Evolutionary conservation across 2,888 invertebrate species (phyloP).

Genomic region (Dasypolia templi): DNA sequence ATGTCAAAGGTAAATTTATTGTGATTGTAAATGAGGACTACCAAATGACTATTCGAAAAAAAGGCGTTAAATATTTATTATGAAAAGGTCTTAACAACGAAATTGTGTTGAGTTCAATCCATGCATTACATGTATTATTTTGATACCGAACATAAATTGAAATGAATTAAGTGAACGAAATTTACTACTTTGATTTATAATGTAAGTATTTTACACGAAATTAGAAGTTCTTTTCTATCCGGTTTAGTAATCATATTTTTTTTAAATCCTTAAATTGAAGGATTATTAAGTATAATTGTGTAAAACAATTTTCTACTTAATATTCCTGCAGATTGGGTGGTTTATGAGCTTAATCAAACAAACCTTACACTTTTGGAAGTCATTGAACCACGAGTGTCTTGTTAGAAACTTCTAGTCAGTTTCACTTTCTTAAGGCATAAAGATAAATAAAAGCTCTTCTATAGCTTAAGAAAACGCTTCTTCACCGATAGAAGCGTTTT

Average conservation of each 20-base stretch:
- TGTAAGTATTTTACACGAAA: neutral
- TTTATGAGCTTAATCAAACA: neutral
- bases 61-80: neutral
- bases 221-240: neutral
- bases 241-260: neutral
- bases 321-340: neutral
- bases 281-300: too few relatives aligned
- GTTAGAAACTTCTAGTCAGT: too few relatives aligned
- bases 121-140: neutral
- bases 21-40: neutral
- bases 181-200: neutral
- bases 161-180: neutral
- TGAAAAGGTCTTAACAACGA: neutral
- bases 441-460: too few relatives aligned
- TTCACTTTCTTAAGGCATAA: too few relatives aligned
- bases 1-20: conserved; percentile 1
- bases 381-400: neutral
- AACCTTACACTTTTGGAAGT: neutral
- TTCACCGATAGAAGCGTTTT: neutral
- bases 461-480: neutral
- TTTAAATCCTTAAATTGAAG: neutral
- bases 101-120: neutral
- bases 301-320: too few relatives aligned
- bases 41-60: neutral
- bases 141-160: neutral